Evolutionary conservation across 2,113 vertebrate genomes (phyloP).

Genomic region (Larimichthys crocea): DNA sequence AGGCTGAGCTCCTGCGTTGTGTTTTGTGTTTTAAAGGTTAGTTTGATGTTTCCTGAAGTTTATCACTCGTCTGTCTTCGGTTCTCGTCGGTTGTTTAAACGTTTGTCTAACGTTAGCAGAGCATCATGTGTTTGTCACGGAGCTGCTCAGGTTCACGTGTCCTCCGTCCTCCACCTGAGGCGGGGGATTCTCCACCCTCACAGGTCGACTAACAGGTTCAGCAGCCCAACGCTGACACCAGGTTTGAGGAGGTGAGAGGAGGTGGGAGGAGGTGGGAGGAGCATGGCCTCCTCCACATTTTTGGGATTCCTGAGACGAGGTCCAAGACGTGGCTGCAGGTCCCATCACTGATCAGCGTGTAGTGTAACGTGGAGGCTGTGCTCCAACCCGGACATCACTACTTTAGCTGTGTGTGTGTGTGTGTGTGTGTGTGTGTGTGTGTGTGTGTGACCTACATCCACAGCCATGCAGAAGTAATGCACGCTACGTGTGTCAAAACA

Average conservation of each 20-base stretch:
- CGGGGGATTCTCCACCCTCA: neutral
- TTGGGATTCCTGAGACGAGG: constrained; percentile 59
- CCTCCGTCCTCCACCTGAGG: neutral
- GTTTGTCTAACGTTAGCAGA: too few species aligned
- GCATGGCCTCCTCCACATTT: constrained; percentile 49
- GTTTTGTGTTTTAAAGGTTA: too few species aligned
- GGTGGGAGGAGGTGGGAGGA: too few species aligned
- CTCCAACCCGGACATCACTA: too few species aligned
- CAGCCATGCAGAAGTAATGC: constrained; percentile 79
- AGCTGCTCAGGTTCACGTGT: neutral
- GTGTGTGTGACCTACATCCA: constrained; percentile 77
- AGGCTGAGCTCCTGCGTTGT: too few species aligned
- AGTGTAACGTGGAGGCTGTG: too few species aligned
- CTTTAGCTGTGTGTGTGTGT: too few species aligned
- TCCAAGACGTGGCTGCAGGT: constrained; percentile 14
- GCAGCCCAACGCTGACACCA: neutral
- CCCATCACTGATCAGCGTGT: neutral
- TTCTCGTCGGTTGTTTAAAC: too few species aligned
- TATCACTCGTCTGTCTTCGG: too few species aligned
- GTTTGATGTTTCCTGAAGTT: too few species aligned
- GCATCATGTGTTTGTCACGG: too few species aligned
- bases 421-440: neutral
- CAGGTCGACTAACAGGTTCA: constrained; percentile 32
- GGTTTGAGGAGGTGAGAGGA: neutral
- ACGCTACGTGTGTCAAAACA: constrained; percentile 4